These are phyloP conservation scores for Napeogenes inachia DNA, from an alignment of 2,888 invertebrate genomes.

Conservation along the genomic window DNA sequence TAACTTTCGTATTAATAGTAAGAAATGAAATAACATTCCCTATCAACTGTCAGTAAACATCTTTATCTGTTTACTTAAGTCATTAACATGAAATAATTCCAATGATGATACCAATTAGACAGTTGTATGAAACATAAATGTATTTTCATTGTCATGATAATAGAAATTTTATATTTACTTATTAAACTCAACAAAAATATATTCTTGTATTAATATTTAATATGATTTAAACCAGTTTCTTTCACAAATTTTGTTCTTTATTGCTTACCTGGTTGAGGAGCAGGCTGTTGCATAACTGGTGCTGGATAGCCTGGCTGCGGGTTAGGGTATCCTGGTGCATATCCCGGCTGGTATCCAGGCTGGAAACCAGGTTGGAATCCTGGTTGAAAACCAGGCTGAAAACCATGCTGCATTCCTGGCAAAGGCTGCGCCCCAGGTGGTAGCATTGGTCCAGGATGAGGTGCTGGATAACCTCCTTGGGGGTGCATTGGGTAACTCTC, in stretches of 20 bases:
- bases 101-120: slow-evolving; percentile 30
- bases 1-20: slow-evolving; percentile 23
- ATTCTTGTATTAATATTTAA: no score
- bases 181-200: no score
- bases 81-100: slow-evolving; percentile 49
- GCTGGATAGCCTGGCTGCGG: slow-evolving; percentile 42
- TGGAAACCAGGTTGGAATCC: slow-evolving; percentile 55
- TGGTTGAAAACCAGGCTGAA: slow-evolving; percentile 58
- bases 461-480: slow-evolving; percentile 56
- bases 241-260: slow-evolving; percentile 5
- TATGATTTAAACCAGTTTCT: not conserved
- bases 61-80: slow-evolving; percentile 55
- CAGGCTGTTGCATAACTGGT: slow-evolving; percentile 57
- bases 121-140: no score
- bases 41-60: slow-evolving; percentile 45
- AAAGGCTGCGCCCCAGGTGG: slow-evolving; percentile 60
- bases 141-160: no score
- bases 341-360: slow-evolving; percentile 52
- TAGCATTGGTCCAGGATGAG: slow-evolving; percentile 41
- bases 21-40: slow-evolving; percentile 27
- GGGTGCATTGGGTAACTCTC: slow-evolving; percentile 54
- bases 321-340: slow-evolving; percentile 42
- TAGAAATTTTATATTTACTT: no score
- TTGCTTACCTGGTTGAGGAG: slow-evolving; percentile 49
- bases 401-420: slow-evolving; percentile 63